A percentile compares a stretch with the other conserved stretches of the same genome.
Conservation (phyloP, 64 coral and sea anemone genomes). For the Actinia tenebrosa region DNA sequence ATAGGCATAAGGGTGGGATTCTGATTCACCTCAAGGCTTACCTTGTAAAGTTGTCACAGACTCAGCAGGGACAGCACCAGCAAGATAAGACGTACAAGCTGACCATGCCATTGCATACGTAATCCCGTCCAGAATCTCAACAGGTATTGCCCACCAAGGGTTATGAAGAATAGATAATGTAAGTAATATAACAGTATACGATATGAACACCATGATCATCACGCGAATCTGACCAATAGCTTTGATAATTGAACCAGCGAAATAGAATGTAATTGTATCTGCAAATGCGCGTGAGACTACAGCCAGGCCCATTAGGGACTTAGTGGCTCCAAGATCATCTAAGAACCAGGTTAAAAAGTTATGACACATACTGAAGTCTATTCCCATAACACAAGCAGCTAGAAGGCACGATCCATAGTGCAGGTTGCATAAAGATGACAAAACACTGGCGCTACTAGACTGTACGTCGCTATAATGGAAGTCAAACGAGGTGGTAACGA, state of each 20-base stretch:
- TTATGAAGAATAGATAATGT: slow-evolving; percentile 80
- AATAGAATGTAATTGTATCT: slow-evolving; percentile 88
- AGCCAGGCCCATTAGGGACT: slow-evolving; percentile 90
- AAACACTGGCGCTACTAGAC: slow-evolving; percentile 27
- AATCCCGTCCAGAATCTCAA: slow-evolving; percentile 79
- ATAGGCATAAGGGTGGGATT: too few species aligned
- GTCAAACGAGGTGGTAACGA: slow-evolving; percentile 79
- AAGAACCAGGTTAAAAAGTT: slow-evolving; percentile 97
- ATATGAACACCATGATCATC: slow-evolving; percentile 69
- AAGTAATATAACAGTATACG: slow-evolving; percentile 75
- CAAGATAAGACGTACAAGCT: slow-evolving; percentile 95
- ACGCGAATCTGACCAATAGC: slow-evolving; percentile 85
- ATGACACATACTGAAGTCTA: slow-evolving; percentile 87
- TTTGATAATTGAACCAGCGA: slow-evolving; percentile 85
- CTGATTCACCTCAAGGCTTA: background rate
- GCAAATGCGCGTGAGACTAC: slow-evolving; percentile 67
- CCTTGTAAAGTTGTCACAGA: slow-evolving; percentile 97
- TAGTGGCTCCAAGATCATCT: slow-evolving; percentile 88
- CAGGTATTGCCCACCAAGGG: slow-evolving; percentile 78
- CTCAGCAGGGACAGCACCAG: slow-evolving; percentile 73
- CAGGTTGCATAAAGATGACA: slow-evolving; percentile 70
- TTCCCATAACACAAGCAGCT: slow-evolving; percentile 93
- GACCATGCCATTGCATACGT: slow-evolving; percentile 94
- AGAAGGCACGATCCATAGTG: slow-evolving; percentile 88
- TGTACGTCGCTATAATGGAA: slow-evolving; percentile 76